Percentiles rank a stretch among this genome's conserved stretches.
These are phyloP conservation scores for Acanthiza pusilla DNA, from an alignment of 2,797 vertebrate genomes.

Conservation along the genomic window DNA sequence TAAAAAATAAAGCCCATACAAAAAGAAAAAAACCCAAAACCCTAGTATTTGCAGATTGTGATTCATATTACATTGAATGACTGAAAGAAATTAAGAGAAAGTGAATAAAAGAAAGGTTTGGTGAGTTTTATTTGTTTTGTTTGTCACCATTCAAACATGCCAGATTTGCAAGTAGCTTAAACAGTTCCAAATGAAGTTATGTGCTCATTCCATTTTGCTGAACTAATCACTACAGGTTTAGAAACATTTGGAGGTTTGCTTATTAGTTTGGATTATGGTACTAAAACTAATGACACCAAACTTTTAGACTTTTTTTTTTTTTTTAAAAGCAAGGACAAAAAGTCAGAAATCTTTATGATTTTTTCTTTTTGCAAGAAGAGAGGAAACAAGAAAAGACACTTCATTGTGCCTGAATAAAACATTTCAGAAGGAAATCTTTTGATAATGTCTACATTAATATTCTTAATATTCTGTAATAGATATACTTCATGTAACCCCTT, in stretches of 20 bases:
- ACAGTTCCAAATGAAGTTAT: not conserved
- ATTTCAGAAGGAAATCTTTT: not conserved
- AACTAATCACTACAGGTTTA: not conserved
- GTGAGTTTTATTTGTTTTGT: not conserved
- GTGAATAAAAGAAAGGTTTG: not conserved
- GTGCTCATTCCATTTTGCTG: not conserved
- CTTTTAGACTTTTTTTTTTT: not conserved
- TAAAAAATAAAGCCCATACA: not conserved
- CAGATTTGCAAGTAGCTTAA: not conserved
- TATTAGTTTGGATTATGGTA: not conserved
- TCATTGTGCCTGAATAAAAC: not conserved
- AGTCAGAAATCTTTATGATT: accelerated
- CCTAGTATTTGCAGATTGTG: not conserved
- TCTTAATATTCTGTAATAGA: not conserved
- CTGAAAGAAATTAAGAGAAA: not conserved
- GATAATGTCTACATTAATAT: not conserved
- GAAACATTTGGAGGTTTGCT: not conserved
- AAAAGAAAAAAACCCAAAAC: not conserved
- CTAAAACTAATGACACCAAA: not conserved
- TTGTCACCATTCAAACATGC: not conserved
- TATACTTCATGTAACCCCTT: not conserved
- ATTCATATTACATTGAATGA: not conserved
- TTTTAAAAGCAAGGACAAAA: not conserved
- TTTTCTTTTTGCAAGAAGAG: not conserved
- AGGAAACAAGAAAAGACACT: not conserved